phyloP scores from a whole-genome alignment of 2,113 vertebrate genomes.

The Todiramphus chloris region DNA sequence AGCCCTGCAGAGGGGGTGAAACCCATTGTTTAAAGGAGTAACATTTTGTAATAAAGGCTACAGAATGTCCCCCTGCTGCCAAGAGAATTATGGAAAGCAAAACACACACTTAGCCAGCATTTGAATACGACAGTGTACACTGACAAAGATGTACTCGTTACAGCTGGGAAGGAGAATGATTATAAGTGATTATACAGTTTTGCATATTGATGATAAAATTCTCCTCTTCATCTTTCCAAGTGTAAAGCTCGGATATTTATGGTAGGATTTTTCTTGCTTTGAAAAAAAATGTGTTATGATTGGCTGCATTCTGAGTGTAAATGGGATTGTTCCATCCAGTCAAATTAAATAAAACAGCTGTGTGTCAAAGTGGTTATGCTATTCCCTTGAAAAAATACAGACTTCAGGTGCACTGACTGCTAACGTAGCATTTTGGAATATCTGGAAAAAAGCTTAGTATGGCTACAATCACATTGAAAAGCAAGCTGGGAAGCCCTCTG shows the following conservation, averaged over 20 bases:
- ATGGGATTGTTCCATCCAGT: background rate
- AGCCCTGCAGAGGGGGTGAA: background rate
- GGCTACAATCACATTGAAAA: background rate
- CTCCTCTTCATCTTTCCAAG: background rate
- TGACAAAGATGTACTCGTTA: background rate
- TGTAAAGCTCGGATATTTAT: background rate
- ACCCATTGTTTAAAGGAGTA: background rate
- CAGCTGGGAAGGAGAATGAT: background rate
- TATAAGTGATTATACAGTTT: background rate
- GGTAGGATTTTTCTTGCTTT: background rate
- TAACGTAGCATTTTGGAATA: background rate
- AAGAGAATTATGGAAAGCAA: background rate
- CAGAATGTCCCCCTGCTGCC: background rate
- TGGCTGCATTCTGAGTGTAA: background rate
- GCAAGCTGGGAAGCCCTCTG: background rate
- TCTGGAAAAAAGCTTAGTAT: background rate
- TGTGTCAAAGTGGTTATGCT: background rate
- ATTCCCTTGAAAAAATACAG: background rate
- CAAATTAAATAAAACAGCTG: background rate
- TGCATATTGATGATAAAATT: background rate
- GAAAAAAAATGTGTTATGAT: fast-evolving
- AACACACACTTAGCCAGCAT: background rate
- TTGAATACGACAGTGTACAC: background rate
- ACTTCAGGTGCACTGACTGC: background rate
- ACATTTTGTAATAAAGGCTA: background rate